Base-by-base conservation (phyloP, 2,113 vertebrate species). In the Ptilonorhynchus violaceus region DNA sequence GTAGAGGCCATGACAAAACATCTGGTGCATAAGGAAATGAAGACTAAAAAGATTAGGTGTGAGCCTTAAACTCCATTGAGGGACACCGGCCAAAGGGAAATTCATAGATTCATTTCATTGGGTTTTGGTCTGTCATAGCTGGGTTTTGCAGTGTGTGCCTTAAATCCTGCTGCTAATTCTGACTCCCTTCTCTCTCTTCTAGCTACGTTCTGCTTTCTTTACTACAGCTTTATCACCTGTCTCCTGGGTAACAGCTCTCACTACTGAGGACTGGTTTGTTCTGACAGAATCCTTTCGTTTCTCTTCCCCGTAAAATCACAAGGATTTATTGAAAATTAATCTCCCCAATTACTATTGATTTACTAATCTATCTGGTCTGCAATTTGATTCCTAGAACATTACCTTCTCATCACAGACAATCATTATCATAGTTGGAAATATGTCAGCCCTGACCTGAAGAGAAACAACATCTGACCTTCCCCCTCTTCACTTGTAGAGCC, bases 261-360 rank as follows among this genome's bases (percentile, higher is more conserved):
- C 33, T 87, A 27, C 35, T 28, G 25, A 83, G 49, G 21, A 56
- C 41, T 62, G 19, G 9, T 62, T 70, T 78, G 27, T 62, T 52
- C 28, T 37, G 17, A 58, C 0, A 0, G 6, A 49, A 69, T 46
- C 31, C 13, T 90, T 24, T 28, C 4, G 42, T 82, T 69, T 76
- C 19, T 88, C 55, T 78, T 77, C 16, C 20, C 37, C 11, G 27
- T 46, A 88, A 85, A 88, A 90, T 67, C 31, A 72, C 7, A 41
- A 20, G 6, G 9, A 50, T 10, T 72, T 58, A 23, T 27, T 89
- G 63, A 74, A 93, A 93, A 70, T 37, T 13, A 49, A 3, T 69
- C 81, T 75, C 25, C 25, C 14, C 23, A 12, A 10, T 85, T 88
- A 67, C 35, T 75, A 24, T 13, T 67, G 33, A 67, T 18, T 86